phyloP scores from a whole-genome alignment of 1,140 invertebrate genomes.

The Oppia nitens region DNA sequence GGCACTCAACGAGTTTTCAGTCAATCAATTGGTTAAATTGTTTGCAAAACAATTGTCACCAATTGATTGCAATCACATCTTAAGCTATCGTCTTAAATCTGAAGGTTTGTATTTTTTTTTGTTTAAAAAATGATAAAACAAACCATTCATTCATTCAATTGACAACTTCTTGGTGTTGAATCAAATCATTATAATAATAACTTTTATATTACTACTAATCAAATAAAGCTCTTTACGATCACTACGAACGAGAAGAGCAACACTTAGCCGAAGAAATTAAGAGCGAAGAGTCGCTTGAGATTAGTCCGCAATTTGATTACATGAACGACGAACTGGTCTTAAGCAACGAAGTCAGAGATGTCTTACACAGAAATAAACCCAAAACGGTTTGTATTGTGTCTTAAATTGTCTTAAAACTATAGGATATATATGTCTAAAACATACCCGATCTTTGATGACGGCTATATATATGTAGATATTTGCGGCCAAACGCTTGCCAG shows the following conservation, averaged over 20 bases:
- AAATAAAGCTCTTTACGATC: slow-evolving; percentile 43
- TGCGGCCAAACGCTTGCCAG: slow-evolving; percentile 57
- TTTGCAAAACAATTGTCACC: background rate
- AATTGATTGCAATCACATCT: background rate
- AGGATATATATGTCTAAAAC: background rate
- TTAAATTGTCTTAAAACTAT: background rate
- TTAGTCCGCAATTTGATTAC: slow-evolving; percentile 56
- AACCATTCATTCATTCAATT: background rate
- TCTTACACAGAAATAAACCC: slow-evolving; percentile 45
- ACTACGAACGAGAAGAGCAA: slow-evolving; percentile 38
- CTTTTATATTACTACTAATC: slow-evolving; percentile 13
- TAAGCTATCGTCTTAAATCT: slow-evolving; percentile 34
- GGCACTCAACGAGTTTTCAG: background rate
- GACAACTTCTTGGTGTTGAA: too few relatives aligned
- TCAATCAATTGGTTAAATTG: background rate
- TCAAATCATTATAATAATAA: too few relatives aligned
- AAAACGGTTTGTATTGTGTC: slow-evolving; percentile 41
- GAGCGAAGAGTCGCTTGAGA: slow-evolving; percentile 45
- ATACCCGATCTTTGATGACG: too few relatives aligned
- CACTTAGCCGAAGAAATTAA: slow-evolving; percentile 47
- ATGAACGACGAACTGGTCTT: slow-evolving; percentile 41
- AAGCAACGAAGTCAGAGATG: slow-evolving; percentile 36
- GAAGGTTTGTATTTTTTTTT: slow-evolving; percentile 31
- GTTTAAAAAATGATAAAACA: background rate
- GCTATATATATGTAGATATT: slow-evolving; percentile 40